Conservation (phyloP, 2,113 vertebrate species). For the Condylura cristata region DNA sequence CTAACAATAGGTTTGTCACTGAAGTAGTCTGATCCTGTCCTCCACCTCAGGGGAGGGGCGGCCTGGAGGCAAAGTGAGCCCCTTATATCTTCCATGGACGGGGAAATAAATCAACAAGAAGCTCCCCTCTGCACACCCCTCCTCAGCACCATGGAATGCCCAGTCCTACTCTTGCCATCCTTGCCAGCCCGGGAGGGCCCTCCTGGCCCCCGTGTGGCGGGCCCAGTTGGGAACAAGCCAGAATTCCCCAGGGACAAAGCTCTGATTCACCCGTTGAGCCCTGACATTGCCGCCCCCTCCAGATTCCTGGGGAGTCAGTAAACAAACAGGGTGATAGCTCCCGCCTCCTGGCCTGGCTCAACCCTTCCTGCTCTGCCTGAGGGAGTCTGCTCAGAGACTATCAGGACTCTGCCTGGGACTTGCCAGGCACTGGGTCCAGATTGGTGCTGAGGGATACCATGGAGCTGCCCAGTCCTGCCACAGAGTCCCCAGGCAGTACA, state of each 20-base stretch:
- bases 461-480: neutral
- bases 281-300: slow-evolving; percentile 82
- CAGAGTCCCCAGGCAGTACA: slow-evolving; percentile 7
- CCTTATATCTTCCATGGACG: slow-evolving; percentile 44
- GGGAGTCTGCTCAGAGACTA: neutral
- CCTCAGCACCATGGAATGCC: slow-evolving; percentile 65
- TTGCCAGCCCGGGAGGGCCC: slow-evolving; percentile 53
- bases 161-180: slow-evolving; percentile 59
- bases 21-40: slow-evolving; percentile 5
- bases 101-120: slow-evolving; percentile 46
- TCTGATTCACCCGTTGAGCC: slow-evolving; percentile 81
- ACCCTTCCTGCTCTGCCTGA: neutral
- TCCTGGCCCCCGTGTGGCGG: slow-evolving; percentile 60
- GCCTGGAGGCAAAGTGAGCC: slow-evolving; percentile 12
- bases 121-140: slow-evolving; percentile 11
- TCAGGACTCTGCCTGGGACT: slow-evolving; percentile 41
- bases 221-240: slow-evolving; percentile 70
- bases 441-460: neutral
- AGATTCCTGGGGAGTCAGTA: slow-evolving; percentile 88
- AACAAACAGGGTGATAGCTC: slow-evolving; percentile 68
- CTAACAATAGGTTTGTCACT: slow-evolving; percentile 21
- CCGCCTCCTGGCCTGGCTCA: slow-evolving; percentile 44
- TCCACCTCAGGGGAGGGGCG: slow-evolving; percentile 7
- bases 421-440: neutral
- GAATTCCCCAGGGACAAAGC: slow-evolving; percentile 86